Percentiles rank a stretch among this genome's conserved stretches.
Evolutionary conservation across 2,888 invertebrate genomes (phyloP).

Genomic region (Epinotia ramella): DNA sequence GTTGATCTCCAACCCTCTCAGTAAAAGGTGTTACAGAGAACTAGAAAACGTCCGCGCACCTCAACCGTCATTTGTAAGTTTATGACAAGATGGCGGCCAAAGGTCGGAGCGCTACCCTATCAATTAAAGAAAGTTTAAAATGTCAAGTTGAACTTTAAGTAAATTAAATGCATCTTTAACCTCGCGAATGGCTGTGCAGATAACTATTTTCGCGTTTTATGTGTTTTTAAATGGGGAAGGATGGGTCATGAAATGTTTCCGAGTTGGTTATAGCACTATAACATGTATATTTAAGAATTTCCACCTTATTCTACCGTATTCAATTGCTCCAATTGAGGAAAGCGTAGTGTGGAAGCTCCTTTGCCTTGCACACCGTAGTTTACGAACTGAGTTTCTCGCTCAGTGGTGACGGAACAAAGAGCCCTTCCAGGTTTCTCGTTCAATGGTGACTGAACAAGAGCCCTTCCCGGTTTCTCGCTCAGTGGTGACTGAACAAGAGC

Average conservation of each 20-base stretch:
- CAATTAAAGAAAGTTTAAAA: constrained; percentile 43
- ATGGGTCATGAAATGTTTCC: background rate
- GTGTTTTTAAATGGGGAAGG: background rate
- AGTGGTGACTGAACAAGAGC: too few relatives aligned
- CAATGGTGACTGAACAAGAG: too few relatives aligned
- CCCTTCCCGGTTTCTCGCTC: too few relatives aligned
- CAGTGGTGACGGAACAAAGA: too few relatives aligned
- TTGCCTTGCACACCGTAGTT: too few relatives aligned
- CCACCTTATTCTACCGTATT: too few relatives aligned
- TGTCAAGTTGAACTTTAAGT: constrained; percentile 41
- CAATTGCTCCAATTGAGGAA: too few relatives aligned
- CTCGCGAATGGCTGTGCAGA: background rate
- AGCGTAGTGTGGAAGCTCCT: too few relatives aligned
- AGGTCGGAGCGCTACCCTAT: constrained; percentile 36
- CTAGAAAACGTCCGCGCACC: constrained; percentile 2
- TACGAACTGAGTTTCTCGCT: too few relatives aligned
- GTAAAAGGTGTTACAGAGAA: constrained; percentile 11
- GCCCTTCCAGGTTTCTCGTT: too few relatives aligned
- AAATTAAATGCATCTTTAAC: background rate
- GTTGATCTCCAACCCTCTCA: background rate
- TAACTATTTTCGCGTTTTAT: constrained; percentile 8
- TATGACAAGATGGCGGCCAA: constrained; percentile 27
- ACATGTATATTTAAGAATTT: too few relatives aligned
- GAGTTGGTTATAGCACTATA: background rate
- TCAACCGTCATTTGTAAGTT: constrained; percentile 32